Conservation (phyloP, 2,113 vertebrate species). For the Oncorhynchus masou region DNA sequence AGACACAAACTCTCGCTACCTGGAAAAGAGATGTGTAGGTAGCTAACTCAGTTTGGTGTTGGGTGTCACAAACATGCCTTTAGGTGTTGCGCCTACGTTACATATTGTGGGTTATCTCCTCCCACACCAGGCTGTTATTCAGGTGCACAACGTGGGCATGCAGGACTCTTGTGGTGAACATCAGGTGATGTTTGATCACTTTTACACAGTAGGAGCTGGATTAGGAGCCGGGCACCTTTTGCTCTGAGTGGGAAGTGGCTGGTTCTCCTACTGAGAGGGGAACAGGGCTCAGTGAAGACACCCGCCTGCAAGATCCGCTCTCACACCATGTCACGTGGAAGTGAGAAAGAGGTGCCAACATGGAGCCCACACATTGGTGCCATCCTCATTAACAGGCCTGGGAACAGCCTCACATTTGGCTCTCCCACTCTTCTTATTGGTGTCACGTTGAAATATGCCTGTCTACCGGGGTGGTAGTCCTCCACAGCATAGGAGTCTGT, state of each 20-base stretch:
- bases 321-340: slow-evolving; percentile 36
- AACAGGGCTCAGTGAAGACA: no score
- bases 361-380: slow-evolving; percentile 22
- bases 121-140: slow-evolving; percentile 22
- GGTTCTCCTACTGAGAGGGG: slow-evolving; percentile 31
- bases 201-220: slow-evolving; percentile 61
- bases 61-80: no score
- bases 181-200: slow-evolving; percentile 63
- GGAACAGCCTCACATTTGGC: neutral
- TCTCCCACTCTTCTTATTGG: neutral
- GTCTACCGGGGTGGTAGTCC: neutral
- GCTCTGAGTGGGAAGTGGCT: slow-evolving; percentile 64
- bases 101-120: no score
- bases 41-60: no score
- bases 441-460: neutral
- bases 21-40: no score
- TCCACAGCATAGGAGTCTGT: neutral
- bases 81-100: no score
- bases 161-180: slow-evolving; percentile 46
- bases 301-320: neutral
- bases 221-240: slow-evolving; percentile 60
- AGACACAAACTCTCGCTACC: neutral
- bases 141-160: slow-evolving; percentile 42
- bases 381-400: neutral
- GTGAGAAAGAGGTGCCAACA: slow-evolving; percentile 20